Percentiles rank a stretch among this genome's conserved stretches.
phyloP scores from a whole-genome alignment of 2,888 invertebrate genomes.

The Lepeophtheirus nordmannii region DNA sequence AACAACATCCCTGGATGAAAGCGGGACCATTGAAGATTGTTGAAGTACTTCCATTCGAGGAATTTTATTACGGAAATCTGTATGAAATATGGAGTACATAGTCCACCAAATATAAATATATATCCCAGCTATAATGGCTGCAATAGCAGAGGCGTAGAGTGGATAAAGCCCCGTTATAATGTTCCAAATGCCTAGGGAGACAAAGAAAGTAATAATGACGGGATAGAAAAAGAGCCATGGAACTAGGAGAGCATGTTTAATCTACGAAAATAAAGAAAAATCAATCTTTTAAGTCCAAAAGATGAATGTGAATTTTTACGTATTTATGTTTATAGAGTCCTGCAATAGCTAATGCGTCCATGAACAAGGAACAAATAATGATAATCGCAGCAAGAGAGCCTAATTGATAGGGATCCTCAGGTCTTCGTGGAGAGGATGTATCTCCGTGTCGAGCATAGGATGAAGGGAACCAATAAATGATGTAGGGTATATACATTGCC shows the following conservation, averaged over 20 bases:
- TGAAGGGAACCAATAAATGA: slow-evolving; percentile 1
- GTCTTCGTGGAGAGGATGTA: neutral
- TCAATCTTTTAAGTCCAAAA: no score
- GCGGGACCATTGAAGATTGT: slow-evolving; percentile 1
- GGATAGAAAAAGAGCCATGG: neutral
- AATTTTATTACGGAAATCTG: no score
- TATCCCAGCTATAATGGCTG: neutral
- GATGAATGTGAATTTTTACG: no score
- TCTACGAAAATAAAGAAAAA: no score
- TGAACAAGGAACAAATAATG: neutral
- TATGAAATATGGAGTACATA: no score
- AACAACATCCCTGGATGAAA: slow-evolving; percentile 29
- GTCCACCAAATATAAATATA: neutral
- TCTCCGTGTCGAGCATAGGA: neutral
- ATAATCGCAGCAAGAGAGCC: neutral
- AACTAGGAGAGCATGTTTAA: neutral
- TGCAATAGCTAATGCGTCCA: neutral
- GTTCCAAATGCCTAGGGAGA: neutral
- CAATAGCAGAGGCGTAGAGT: neutral
- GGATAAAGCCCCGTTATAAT: neutral
- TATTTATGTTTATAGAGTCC: neutral
- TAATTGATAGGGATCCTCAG: neutral
- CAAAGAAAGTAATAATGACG: neutral
- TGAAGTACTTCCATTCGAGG: no score
- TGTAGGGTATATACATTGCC: slow-evolving; percentile 7